Evolutionary conservation across 2,797 vertebrate genomes (phyloP).

Genomic region (Prionace glauca): DNA sequence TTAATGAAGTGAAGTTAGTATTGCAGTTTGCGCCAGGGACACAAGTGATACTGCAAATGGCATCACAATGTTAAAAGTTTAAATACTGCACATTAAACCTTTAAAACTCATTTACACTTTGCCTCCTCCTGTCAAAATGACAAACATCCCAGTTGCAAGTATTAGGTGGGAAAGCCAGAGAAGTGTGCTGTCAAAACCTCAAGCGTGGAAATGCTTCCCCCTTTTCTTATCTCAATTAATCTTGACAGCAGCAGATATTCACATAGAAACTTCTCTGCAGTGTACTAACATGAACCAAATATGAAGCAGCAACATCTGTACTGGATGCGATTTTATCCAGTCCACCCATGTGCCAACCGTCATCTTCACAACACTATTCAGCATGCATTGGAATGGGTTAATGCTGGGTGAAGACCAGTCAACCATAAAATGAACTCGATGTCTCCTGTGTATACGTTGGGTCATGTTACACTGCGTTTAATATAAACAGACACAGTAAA

Average conservation of each 20-base stretch:
- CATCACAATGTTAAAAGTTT: slow-evolving; percentile 27
- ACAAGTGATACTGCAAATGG: neutral
- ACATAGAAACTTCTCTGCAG: neutral
- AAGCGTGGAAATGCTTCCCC: neutral
- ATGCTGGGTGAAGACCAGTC: neutral
- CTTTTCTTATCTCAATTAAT: neutral
- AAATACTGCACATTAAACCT: slow-evolving; percentile 3
- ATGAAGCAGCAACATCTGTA: neutral
- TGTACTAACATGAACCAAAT: neutral
- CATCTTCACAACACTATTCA: neutral
- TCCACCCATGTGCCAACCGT: neutral
- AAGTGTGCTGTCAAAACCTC: neutral
- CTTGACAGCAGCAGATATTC: neutral
- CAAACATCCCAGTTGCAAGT: neutral
- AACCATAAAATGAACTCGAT: neutral
- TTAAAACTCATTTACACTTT: slow-evolving; percentile 26
- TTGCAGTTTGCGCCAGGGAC: neutral
- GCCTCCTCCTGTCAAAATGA: neutral
- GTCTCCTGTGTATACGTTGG: neutral
- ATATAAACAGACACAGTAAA: neutral
- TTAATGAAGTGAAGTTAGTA: neutral
- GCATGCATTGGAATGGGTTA: slow-evolving; percentile 5
- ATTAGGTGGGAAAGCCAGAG: neutral
- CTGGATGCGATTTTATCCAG: neutral
- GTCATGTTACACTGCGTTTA: neutral